phyloP scores from a whole-genome alignment of 1,140 invertebrate genomes.

The Octopus bimaculoides region DNA sequence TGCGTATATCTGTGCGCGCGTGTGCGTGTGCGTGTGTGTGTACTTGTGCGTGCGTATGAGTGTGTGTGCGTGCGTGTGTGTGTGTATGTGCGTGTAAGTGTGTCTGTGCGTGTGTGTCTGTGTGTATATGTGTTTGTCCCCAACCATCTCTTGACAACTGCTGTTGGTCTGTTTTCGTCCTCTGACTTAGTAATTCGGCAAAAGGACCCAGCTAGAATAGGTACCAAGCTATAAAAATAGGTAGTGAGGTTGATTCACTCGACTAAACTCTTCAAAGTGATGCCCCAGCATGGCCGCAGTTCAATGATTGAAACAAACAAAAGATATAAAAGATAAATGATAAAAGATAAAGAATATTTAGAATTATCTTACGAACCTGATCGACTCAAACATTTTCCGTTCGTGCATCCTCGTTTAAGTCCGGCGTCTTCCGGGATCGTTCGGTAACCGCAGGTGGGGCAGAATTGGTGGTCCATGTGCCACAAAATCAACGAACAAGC shows the following conservation, averaged over 20 bases:
- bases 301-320: neutral
- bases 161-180: too few relatives aligned
- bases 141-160: too few relatives aligned
- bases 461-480: conserved; percentile 57
- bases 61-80: neutral
- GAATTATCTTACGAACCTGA: conserved; percentile 37
- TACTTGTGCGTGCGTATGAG: neutral
- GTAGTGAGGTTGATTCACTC: too few relatives aligned
- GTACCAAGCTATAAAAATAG: too few relatives aligned
- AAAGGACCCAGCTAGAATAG: too few relatives aligned
- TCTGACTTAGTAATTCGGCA: too few relatives aligned
- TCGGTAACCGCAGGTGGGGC: conserved; percentile 56
- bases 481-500: conserved; percentile 58
- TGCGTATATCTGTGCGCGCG: too few relatives aligned
- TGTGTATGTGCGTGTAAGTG: neutral
- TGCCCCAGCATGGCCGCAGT: too few relatives aligned
- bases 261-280: too few relatives aligned
- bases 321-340: neutral
- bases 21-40: too few relatives aligned
- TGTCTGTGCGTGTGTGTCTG: neutral
- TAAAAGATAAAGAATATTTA: neutral
- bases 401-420: conserved; percentile 51
- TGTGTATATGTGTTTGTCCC: too few relatives aligned
- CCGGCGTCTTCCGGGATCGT: conserved; percentile 51
- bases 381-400: conserved; percentile 44